Percentiles rank a stretch among this genome's conserved stretches.
Evolutionary conservation across 1,140 invertebrate species (phyloP).

Genomic region (Thalassaphorura encarpata): DNA sequence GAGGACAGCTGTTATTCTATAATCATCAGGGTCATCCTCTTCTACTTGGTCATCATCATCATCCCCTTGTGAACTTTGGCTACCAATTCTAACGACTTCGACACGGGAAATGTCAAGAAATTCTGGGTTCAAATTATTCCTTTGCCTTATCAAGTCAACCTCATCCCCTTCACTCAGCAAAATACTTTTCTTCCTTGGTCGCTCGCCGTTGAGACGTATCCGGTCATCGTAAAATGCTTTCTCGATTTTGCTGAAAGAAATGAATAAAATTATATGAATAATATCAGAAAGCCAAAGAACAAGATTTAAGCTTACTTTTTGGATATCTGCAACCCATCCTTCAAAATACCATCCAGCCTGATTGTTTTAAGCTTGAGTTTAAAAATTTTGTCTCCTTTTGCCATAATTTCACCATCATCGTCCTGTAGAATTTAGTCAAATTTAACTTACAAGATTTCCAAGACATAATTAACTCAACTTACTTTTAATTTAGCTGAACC

Average conservation of each 20-base stretch:
- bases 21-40: conserved; percentile 17
- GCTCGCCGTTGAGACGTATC: conserved; percentile 54
- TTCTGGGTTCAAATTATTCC: conserved; percentile 46
- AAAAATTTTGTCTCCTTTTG: conserved; percentile 46
- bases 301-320: conserved; percentile 43
- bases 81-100: conserved; percentile 42
- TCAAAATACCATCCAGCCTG: conserved; percentile 53
- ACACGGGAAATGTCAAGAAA: conserved; percentile 51
- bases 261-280: background rate
- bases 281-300: background rate
- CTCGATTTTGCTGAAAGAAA: conserved; percentile 49
- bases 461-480: no score
- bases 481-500: no score
- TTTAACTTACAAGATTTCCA: no score
- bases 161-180: conserved; percentile 50
- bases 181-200: conserved; percentile 52
- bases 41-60: conserved; percentile 33
- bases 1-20: conserved; percentile 42
- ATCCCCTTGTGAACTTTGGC: conserved; percentile 34
- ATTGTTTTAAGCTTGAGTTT: conserved; percentile 49
- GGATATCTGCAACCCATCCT: conserved; percentile 52
- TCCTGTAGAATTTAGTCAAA: no score
- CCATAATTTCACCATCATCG: conserved; percentile 34
- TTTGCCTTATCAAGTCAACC: conserved; percentile 51
- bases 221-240: conserved; percentile 53